phyloP scores from a whole-genome alignment of 2,113 vertebrate genomes.

The Triplophysa rosa region DNA sequence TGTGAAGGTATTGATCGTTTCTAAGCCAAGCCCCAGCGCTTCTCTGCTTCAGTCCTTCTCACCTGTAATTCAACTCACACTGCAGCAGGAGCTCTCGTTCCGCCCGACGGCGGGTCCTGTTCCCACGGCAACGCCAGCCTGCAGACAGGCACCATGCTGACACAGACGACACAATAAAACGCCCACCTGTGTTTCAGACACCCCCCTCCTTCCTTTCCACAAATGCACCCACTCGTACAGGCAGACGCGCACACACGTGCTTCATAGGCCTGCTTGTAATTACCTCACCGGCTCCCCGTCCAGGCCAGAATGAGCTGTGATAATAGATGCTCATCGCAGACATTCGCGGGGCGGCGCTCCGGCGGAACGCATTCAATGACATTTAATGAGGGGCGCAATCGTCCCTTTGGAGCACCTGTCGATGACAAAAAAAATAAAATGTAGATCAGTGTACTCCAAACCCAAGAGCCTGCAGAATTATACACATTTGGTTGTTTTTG shows the following conservation, averaged over 20 bases:
- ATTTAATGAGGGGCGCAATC: conserved; percentile 65
- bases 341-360: conserved; percentile 28
- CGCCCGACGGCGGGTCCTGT: conserved; percentile 46
- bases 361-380: conserved; percentile 56
- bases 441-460: conserved; percentile 39
- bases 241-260: conserved; percentile 16
- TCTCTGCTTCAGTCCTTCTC: conserved; percentile 34
- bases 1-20: conserved; percentile 42
- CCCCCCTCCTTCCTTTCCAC: conserved; percentile 24
- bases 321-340: conserved; percentile 53
- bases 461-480: conserved; percentile 59
- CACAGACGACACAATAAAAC: conserved; percentile 61
- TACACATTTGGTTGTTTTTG: conserved; percentile 66
- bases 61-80: conserved; percentile 53
- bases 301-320: conserved; percentile 35
- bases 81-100: conserved; percentile 39
- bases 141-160: conserved; percentile 51
- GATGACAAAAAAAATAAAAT: conserved; percentile 39
- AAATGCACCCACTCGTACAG: conserved; percentile 17
- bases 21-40: conserved; percentile 34
- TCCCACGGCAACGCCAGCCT: conserved; percentile 57
- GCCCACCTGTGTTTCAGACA: conserved; percentile 55
- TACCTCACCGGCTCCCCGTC: conserved; percentile 59
- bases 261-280: conserved; percentile 66
- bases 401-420: conserved; percentile 58